Percentiles rank a stretch among this genome's conserved stretches.
Conservation (phyloP, 1,140 invertebrate species). For the Aphidius gifuensis region DNA sequence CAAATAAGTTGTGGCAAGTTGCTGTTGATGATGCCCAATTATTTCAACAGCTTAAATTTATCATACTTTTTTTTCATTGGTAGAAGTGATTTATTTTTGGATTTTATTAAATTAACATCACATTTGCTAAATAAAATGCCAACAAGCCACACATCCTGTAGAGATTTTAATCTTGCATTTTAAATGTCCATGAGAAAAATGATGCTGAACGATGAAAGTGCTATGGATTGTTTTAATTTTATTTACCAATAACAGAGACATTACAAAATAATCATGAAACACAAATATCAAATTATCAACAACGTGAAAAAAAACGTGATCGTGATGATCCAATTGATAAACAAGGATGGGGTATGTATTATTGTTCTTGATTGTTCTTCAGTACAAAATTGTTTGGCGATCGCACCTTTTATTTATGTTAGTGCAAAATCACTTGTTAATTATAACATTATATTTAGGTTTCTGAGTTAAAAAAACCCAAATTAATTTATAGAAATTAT, state of each 20-base stretch:
- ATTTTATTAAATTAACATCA: constrained; percentile 60
- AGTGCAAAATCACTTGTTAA: constrained; percentile 71
- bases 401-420: constrained; percentile 73
- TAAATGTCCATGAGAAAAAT: constrained; percentile 62
- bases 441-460: constrained; percentile 80
- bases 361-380: constrained; percentile 58
- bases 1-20: constrained; percentile 61
- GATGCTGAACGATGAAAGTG: constrained; percentile 63
- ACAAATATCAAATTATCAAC: too few relatives aligned
- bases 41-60: constrained; percentile 64
- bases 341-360: constrained; percentile 64
- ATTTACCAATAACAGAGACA: constrained; percentile 32
- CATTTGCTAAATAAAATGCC: constrained; percentile 53
- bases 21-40: constrained; percentile 72
- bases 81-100: constrained; percentile 72
- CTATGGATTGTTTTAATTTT: constrained; percentile 54
- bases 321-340: constrained; percentile 39
- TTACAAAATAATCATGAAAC: too few relatives aligned
- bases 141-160: constrained; percentile 48
- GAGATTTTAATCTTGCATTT: constrained; percentile 60
- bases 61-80: constrained; percentile 76
- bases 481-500: constrained; percentile 77
- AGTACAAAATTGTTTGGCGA: constrained; percentile 82
- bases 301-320: too few relatives aligned
- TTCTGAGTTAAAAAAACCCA: constrained; percentile 81